Base-by-base conservation (phyloP, 1,140 invertebrate species). In the Aradophagus sp. region DNA sequence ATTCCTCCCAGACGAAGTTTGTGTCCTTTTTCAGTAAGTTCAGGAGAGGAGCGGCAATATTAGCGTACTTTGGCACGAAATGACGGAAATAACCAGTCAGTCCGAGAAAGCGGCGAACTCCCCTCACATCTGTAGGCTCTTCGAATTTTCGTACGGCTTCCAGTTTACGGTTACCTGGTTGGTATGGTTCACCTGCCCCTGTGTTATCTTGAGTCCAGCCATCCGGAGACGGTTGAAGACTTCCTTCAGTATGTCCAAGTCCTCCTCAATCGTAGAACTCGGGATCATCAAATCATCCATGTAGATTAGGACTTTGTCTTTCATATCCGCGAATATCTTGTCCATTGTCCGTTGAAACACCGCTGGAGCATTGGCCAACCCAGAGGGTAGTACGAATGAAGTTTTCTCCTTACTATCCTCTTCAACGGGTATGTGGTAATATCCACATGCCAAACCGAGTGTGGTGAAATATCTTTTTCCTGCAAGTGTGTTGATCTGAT, bases 291-390 rank as follows among this genome's bases (percentile, higher is more conserved):
- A 5, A 13, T 86, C 81, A 36, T 86, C 84, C n/a, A 84, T 12
- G 34, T 80, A 85, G 6, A 77, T 44, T 16, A 59, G 74, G n/a
- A 27, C 26, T 4, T 16, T 52, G 10, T 62, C 50, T 7, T 55
- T 45, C 1, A 82, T 29, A 5, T 73, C 74, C 0, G 10, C 17
- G 19, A 87, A 71, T 0, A 84, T 73, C 5, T 44, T 68, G 32
- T 87, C 76, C 59, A 87, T 84, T 2, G 80, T 48, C 16, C 79
- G 20, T 52, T 86, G 78, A 52, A 80, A 85, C 0, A 74, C 59
- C 0, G 68, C 67, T 4, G 82, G 78, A 5, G 74, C 79, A 34
- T 77, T 81, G 3, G 61, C 74, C 2, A 76, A 63, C 0, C 78
- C 77, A 8, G 70, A 68, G 0, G 77, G 76, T 1, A 76, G 78